Conservation (phyloP, 2,888 invertebrate genomes). For the Dione juno region DNA sequence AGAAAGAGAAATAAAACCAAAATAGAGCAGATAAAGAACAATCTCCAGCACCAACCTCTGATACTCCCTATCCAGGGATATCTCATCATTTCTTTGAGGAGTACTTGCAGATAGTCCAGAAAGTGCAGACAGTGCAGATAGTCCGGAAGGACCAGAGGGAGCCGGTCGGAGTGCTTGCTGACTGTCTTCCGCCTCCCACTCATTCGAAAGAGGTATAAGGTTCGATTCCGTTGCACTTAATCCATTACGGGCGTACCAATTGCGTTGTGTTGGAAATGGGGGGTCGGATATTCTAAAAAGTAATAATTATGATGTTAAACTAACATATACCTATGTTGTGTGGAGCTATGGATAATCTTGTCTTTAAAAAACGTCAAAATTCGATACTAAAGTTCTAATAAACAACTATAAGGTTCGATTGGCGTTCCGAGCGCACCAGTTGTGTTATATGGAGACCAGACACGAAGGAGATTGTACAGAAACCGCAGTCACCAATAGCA, state of each 20-base stretch:
- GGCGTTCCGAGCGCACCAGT: too few relatives aligned
- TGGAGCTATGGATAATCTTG: too few relatives aligned
- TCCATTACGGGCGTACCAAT: constrained; percentile 66
- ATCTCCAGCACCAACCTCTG: constrained; percentile 57
- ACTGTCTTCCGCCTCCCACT: constrained; percentile 72
- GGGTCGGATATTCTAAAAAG: constrained; percentile 59
- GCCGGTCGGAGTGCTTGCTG: constrained; percentile 44
- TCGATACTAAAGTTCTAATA: too few relatives aligned
- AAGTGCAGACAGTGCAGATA: constrained; percentile 1
- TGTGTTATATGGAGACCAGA: too few relatives aligned
- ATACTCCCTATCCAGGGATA: constrained; percentile 69
- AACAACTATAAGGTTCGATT: too few relatives aligned
- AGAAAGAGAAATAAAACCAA: too few relatives aligned
- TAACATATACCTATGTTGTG: too few relatives aligned
- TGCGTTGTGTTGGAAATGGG: constrained; percentile 52
- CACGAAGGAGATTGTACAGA: too few relatives aligned
- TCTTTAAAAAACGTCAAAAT: too few relatives aligned
- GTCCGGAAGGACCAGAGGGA: constrained; percentile 1
- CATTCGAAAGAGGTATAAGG: constrained; percentile 54
- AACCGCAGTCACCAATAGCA: too few relatives aligned
- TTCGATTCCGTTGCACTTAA: constrained; percentile 52
- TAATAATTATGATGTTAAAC: too few relatives aligned
- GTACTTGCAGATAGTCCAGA: constrained; percentile 45
- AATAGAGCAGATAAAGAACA: too few relatives aligned
- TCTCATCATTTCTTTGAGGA: constrained; percentile 57